Evolutionary conservation across 1,140 invertebrate genomes (phyloP).

Genomic region (Platorchestia sp.): DNA sequence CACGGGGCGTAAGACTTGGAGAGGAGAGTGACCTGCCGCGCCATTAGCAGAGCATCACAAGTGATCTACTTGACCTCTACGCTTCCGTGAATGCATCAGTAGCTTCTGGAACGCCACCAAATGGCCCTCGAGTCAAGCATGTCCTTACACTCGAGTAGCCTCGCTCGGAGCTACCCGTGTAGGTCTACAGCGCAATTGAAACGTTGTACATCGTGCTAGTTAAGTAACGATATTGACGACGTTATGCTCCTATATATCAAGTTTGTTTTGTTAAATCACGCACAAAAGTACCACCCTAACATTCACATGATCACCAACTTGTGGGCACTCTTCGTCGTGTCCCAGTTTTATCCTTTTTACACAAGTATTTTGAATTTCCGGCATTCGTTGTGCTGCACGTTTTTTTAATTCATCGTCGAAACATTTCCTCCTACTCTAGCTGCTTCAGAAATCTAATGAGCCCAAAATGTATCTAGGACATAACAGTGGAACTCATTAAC

Average conservation of each 20-base stretch:
- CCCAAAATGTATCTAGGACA: too few relatives aligned
- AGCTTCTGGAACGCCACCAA: background rate
- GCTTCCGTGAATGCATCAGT: background rate
- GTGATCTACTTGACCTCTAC: background rate
- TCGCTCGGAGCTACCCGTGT: background rate
- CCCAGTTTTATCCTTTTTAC: too few relatives aligned
- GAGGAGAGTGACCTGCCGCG: background rate
- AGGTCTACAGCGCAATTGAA: background rate
- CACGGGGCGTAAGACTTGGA: background rate
- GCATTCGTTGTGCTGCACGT: too few relatives aligned
- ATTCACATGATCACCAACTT: background rate
- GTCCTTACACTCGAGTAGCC: background rate
- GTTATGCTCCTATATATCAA: background rate
- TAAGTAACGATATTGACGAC: background rate
- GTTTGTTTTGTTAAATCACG: background rate
- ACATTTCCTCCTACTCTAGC: too few relatives aligned
- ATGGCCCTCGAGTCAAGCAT: background rate
- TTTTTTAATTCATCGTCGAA: too few relatives aligned
- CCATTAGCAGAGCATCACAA: background rate
- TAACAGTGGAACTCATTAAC: too few relatives aligned
- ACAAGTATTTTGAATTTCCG: too few relatives aligned
- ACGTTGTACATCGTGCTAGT: background rate
- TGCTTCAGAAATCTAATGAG: too few relatives aligned
- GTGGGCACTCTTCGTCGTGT: too few relatives aligned
- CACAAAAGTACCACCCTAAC: background rate